Percentiles rank a stretch among this genome's conserved stretches.
phyloP scores from a whole-genome alignment of 2,797 vertebrate species.

The Malacoraja senta region DNA sequence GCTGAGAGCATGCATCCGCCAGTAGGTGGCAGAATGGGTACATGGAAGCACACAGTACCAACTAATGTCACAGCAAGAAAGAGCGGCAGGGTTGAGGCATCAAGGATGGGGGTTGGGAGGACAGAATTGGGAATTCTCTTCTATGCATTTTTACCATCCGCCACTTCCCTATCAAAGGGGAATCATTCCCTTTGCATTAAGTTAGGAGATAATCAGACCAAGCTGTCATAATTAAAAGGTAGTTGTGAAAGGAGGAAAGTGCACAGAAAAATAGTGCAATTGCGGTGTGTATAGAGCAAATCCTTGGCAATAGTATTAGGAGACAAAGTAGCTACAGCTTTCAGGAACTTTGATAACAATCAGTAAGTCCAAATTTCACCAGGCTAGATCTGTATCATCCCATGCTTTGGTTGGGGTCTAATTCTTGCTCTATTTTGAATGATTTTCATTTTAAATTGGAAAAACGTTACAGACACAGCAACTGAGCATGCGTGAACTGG shows the following conservation, averaged over 20 bases:
- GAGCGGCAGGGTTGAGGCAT: not conserved
- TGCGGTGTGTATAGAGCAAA: too few relatives aligned
- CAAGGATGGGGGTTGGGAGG: not conserved
- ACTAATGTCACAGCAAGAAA: not conserved
- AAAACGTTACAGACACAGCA: constrained; percentile 1
- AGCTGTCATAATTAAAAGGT: not conserved
- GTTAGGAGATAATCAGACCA: not conserved
- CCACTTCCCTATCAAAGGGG: not conserved
- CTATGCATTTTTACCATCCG: not conserved
- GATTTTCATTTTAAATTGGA: not conserved
- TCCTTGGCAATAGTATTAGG: too few relatives aligned
- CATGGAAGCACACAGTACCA: not conserved
- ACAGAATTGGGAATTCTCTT: not conserved
- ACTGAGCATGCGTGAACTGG: constrained; percentile 3
- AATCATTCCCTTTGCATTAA: not conserved
- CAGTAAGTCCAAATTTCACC: not conserved
- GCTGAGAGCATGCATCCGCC: not conserved
- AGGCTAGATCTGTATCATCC: not conserved
- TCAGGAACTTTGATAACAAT: not conserved
- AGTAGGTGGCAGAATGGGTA: constrained; percentile 37
- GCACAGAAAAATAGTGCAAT: not conserved
- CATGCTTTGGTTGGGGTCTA: not conserved
- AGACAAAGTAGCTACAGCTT: not conserved
- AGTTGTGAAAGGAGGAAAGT: not conserved
- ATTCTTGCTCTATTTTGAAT: not conserved